phyloP scores from a whole-genome alignment of 2,797 vertebrate genomes.

The Petrocephalus sullivani region DNA sequence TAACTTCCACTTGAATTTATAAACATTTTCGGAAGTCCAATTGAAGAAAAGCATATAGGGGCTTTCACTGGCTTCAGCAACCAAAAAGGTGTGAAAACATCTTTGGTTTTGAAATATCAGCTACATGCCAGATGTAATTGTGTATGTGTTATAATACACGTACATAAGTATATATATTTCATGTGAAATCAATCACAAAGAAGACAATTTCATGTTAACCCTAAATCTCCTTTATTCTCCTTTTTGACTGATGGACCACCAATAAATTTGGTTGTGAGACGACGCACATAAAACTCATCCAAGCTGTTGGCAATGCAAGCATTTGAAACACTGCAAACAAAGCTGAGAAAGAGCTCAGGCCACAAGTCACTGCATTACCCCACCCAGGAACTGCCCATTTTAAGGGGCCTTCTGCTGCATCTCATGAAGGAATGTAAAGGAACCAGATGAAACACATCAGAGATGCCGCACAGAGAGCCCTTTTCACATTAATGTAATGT shows the following conservation, averaged over 20 bases:
- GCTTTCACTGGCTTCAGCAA: background rate
- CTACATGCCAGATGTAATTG: background rate
- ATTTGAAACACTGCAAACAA: background rate
- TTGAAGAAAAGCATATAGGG: background rate
- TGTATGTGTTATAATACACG: background rate
- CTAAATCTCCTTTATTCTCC: background rate
- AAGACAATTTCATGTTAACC: background rate
- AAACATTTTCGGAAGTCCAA: background rate
- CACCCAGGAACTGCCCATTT: no score
- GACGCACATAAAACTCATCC: background rate
- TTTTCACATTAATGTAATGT: constrained; percentile 11
- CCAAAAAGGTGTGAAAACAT: background rate
- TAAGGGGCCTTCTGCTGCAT: background rate
- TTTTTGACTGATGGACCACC: background rate
- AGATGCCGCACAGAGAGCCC: background rate
- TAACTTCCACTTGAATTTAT: background rate
- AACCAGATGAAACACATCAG: background rate
- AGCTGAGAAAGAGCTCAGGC: background rate
- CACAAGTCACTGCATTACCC: no score
- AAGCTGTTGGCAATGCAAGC: background rate
- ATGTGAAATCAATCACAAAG: background rate
- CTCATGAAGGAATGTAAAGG: background rate
- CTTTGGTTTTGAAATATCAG: background rate
- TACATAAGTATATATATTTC: background rate
- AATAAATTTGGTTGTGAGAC: background rate